These are phyloP conservation scores for Xanthia icteritia DNA, from an alignment of 2,888 invertebrate species.

Conservation along the genomic window DNA sequence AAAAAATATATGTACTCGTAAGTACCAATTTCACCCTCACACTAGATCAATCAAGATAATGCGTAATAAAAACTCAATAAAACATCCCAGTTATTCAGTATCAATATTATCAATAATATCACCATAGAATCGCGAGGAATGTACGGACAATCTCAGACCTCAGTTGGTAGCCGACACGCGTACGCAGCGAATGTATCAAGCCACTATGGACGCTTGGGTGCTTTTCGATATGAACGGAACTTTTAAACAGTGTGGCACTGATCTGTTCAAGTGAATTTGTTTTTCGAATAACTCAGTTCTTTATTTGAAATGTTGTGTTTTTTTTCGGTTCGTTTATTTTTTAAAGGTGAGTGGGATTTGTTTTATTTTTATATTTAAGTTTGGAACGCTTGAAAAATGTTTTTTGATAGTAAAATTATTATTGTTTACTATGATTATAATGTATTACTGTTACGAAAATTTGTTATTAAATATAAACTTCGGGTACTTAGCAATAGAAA, in stretches of 20 bases:
- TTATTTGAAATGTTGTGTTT: constrained; percentile 24
- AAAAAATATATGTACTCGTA: constrained; percentile 1
- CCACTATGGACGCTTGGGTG: constrained; percentile 2
- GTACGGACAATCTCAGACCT: constrained; percentile 50
- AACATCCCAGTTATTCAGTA: constrained; percentile 20
- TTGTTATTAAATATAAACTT: background rate
- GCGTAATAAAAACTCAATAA: constrained; percentile 42
- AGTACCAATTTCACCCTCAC: constrained; percentile 1
- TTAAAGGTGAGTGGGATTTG: constrained; percentile 31
- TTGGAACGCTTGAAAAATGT: background rate
- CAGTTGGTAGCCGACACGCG: constrained; percentile 52
- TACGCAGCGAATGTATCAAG: constrained; percentile 49
- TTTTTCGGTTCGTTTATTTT: constrained; percentile 6
- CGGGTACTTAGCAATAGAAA: background rate
- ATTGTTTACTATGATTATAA: background rate
- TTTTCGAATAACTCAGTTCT: constrained; percentile 23
- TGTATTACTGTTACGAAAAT: background rate
- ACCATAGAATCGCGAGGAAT: constrained; percentile 26
- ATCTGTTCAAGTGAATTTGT: constrained; percentile 47
- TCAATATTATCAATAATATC: constrained; percentile 40
- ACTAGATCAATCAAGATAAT: constrained; percentile 14
- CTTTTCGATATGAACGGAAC: constrained; percentile 40
- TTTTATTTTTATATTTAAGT: background rate
- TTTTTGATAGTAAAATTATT: background rate
- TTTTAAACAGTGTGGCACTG: constrained; percentile 56